Evolutionary conservation across 2,888 invertebrate species (phyloP), one percentile per base, ranked within the genome.

Genomic region (Isoperla grammatica): DNA sequence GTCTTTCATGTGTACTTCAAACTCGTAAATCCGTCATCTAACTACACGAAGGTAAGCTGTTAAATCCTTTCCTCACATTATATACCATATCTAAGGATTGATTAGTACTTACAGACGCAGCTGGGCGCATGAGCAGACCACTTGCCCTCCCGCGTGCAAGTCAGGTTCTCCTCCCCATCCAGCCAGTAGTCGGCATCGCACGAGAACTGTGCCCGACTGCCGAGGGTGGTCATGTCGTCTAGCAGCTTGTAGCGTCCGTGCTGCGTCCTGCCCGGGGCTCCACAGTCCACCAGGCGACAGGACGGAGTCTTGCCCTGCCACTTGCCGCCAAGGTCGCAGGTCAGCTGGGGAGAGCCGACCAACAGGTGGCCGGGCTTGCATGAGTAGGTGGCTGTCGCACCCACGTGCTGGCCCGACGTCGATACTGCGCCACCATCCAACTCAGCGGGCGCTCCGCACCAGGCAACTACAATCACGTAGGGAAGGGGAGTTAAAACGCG

Each of bases 241-340:
- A 88, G 71, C 1, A 92, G 76, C 19, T 79, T 77, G 67, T 86
- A 87, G 59, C 80, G 80, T 0, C 90, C 92, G 65, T 87, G 87
- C 72, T 88, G 87, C 2, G 90, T 84, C 65, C 86, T 84, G 0
- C 87, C 88, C 0, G 89, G 90, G 6, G 87, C 85, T 0, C 90
- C 91, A 72, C 91, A 94, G 73, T 89, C 92, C 2, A 93, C 88
- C 74, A 87, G 93, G 71, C 88, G 86, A 73, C 94, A 94, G 2
- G 85, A 82, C 0, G 93, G 91, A 0, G 88, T 82, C 70, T 81
- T 82, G 15, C 86, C 86, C 0, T 86, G 84, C 94, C 94, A 95
- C 62, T 83, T 81, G 0, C 95, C 95, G 2, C 94, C 94, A 13
- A 94, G 80, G 40, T 87, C 86, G 71, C 95, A 95, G 11, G 86